Percentiles rank a stretch among this genome's conserved stretches.
These are phyloP conservation scores for Halcyon chelicuti DNA, from an alignment of 2,797 vertebrate genomes.

Conservation along the genomic window DNA sequence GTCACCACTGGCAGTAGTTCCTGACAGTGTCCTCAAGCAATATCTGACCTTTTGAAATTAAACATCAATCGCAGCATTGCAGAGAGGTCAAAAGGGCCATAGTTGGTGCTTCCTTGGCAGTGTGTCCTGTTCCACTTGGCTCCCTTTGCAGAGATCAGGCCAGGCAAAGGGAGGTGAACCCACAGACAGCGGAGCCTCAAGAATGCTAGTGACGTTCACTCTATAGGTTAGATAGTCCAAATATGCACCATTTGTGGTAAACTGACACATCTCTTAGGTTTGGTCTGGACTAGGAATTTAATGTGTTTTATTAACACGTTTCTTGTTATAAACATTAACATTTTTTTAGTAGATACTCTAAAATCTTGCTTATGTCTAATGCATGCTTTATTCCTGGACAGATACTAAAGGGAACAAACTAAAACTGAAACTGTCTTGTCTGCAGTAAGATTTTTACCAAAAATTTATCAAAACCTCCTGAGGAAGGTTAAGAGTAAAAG, in stretches of 20 bases:
- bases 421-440: not conserved
- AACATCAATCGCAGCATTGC: not conserved
- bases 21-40: not conserved
- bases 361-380: not conserved
- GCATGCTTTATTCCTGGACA: not conserved
- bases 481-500: not conserved
- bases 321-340: not conserved
- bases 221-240: not conserved
- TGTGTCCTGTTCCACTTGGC: not conserved
- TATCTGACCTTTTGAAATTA: not conserved
- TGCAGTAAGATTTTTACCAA: not conserved
- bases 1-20: not conserved
- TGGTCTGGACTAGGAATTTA: not conserved
- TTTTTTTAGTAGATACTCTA: not conserved
- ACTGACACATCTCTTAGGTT: not conserved
- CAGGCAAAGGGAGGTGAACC: not conserved
- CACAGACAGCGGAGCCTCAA: not conserved
- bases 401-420: not conserved
- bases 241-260: not conserved
- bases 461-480: no score
- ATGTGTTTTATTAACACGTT: not conserved
- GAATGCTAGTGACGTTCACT: not conserved
- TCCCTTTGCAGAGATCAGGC: not conserved
- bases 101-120: constrained; percentile 18
- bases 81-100: not conserved